A percentile compares a stretch with the other conserved stretches of the same genome.
Evolutionary conservation across 1,140 invertebrate genomes (phyloP).

Genomic region (Oreohelix idahoensis): DNA sequence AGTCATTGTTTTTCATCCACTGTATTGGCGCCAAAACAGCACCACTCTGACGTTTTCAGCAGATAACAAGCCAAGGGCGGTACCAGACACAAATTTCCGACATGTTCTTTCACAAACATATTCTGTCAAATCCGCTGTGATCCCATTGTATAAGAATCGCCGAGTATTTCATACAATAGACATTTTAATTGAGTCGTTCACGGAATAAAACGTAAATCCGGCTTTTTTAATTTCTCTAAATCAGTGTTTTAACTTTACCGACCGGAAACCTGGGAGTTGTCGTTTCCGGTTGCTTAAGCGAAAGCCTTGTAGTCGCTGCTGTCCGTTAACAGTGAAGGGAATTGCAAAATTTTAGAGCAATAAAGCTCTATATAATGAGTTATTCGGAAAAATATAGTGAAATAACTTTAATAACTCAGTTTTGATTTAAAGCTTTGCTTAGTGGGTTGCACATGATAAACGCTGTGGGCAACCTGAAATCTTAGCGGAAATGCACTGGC

Average conservation of each 20-base stretch:
- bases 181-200: background rate
- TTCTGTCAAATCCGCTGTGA: no score
- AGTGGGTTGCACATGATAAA: no score
- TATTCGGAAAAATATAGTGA: background rate
- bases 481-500: no score
- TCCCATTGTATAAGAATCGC: no score
- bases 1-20: no score
- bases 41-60: no score
- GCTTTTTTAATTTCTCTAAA: background rate
- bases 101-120: no score
- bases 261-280: background rate
- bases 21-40: no score
- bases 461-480: no score
- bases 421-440: background rate
- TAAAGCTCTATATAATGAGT: background rate
- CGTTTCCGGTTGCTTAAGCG: background rate
- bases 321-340: background rate
- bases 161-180: background rate
- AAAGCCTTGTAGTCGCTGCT: background rate
- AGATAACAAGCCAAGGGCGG: no score
- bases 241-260: background rate
- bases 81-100: no score
- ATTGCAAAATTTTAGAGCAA: background rate
- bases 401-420: background rate
- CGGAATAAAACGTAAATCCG: no score